These are phyloP conservation scores for Eriocheir sinensis DNA, from an alignment of 1,140 invertebrate genomes.

Conservation along the genomic window DNA sequence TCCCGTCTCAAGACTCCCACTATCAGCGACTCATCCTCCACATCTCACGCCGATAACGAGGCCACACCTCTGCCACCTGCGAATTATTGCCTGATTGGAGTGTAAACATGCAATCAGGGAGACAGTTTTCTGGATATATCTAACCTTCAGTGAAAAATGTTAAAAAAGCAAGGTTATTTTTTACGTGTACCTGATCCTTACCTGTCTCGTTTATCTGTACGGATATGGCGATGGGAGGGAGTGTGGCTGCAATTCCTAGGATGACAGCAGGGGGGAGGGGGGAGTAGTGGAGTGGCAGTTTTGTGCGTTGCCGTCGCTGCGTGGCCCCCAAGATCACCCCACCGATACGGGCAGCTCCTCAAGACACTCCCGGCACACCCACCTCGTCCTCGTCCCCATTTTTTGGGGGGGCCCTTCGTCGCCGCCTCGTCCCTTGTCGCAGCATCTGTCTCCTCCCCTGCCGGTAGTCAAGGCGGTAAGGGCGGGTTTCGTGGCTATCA, in stretches of 20 bases:
- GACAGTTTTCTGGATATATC: conserved; percentile 30
- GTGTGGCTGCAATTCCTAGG: not conserved
- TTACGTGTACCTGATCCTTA: not conserved
- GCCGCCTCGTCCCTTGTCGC: not conserved
- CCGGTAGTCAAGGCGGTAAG: not conserved
- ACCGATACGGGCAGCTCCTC: too few relatives aligned
- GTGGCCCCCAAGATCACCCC: too few relatives aligned
- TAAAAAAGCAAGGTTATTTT: not conserved
- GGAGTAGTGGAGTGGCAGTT: not conserved
- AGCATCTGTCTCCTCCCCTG: not conserved
- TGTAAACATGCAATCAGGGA: not conserved
- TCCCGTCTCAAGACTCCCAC: too few relatives aligned
- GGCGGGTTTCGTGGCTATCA: not conserved
- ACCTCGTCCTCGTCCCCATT: too few relatives aligned
- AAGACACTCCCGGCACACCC: too few relatives aligned
- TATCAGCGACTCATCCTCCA: too few relatives aligned
- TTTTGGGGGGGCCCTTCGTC: not conserved
- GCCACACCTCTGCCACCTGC: not conserved
- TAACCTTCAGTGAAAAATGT: not conserved
- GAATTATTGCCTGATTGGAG: not conserved
- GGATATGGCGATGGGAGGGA: not conserved
- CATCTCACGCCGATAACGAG: too few relatives aligned
- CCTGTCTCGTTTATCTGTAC: not conserved
- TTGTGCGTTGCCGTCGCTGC: too few relatives aligned
- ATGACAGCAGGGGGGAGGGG: not conserved